Percentiles rank a stretch among this genome's conserved stretches.
phyloP scores from a whole-genome alignment of 2,113 vertebrate genomes.

The Saccopteryx leptura region DNA sequence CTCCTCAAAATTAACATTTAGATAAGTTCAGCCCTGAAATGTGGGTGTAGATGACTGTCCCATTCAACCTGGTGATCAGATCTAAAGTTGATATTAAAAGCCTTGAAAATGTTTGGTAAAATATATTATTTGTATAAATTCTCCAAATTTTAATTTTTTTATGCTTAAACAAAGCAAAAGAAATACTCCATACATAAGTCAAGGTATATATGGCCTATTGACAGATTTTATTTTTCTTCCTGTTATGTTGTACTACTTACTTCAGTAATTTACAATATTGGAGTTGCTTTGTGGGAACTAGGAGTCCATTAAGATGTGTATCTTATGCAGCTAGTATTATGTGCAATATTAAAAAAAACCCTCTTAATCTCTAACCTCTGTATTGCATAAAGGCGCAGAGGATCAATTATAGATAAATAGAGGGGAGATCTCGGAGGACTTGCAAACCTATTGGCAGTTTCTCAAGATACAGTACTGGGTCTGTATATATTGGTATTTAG shows the following conservation, averaged over 20 bases:
- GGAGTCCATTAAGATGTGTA: conserved; percentile 72
- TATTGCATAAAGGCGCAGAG: conserved; percentile 81
- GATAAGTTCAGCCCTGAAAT: conserved; percentile 56
- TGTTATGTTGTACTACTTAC: conserved; percentile 61
- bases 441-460: conserved; percentile 78
- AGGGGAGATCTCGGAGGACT: conserved; percentile 79
- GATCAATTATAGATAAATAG: conserved; percentile 88
- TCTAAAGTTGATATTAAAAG: conserved; percentile 31
- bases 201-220: conserved; percentile 26
- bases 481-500: conserved; percentile 85
- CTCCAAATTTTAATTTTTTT: conserved; percentile 55
- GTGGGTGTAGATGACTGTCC: conserved; percentile 48
- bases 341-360: conserved; percentile 78
- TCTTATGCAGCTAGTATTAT: conserved; percentile 66
- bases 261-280: conserved; percentile 75
- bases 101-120: conserved; percentile 31
- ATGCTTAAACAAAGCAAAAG: conserved; percentile 12
- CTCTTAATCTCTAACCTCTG: conserved; percentile 84
- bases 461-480: conserved; percentile 76
- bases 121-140: conserved; percentile 50
- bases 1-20: conserved; percentile 70
- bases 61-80: neutral
- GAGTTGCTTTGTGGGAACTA: conserved; percentile 70
- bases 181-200: neutral
- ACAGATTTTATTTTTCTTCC: conserved; percentile 36